Percentiles rank a stretch among this genome's conserved stretches.
Evolutionary conservation across 2,888 invertebrate genomes (phyloP).

Genomic region (Auanema sp.): DNA sequence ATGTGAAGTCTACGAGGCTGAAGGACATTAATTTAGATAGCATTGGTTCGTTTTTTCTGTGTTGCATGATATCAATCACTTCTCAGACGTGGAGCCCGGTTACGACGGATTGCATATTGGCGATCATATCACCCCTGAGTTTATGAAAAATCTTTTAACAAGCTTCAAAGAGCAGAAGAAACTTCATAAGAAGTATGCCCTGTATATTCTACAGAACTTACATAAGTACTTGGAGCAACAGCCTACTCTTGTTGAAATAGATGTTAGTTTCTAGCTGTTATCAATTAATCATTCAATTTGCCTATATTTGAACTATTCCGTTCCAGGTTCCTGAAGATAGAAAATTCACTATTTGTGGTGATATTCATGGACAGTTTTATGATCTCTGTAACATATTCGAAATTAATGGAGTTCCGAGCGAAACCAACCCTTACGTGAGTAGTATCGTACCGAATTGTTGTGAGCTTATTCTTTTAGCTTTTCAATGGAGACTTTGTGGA

Average conservation of each 20-base stretch:
- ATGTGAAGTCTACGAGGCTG: slow-evolving; percentile 81
- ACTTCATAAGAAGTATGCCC: slow-evolving; percentile 93
- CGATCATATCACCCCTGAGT: slow-evolving; percentile 82
- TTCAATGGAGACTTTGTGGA: slow-evolving; percentile 99
- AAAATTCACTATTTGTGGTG: slow-evolving; percentile 95
- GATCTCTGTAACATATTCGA: slow-evolving; percentile 96
- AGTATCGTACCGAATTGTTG: background rate
- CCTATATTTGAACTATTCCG: background rate
- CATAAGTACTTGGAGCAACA: slow-evolving; percentile 75
- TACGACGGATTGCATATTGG: slow-evolving; percentile 85
- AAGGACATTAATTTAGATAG: slow-evolving; percentile 80
- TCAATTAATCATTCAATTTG: background rate
- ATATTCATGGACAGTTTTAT: slow-evolving; percentile 98
- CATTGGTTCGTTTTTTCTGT: slow-evolving; percentile 28
- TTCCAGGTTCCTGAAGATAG: slow-evolving; percentile 20
- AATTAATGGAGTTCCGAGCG: slow-evolving; percentile 91
- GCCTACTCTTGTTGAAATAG: slow-evolving; percentile 86
- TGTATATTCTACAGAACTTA: slow-evolving; percentile 88
- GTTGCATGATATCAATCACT: background rate
- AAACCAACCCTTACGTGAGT: slow-evolving; percentile 88
- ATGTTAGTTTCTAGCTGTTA: slow-evolving; percentile 68
- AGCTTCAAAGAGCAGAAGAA: slow-evolving; percentile 87
- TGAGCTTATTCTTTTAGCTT: slow-evolving; percentile 69
- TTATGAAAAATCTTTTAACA: slow-evolving; percentile 85
- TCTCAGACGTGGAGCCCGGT: slow-evolving; percentile 85